Evolutionary conservation across 2,888 invertebrate genomes (phyloP), one percentile per base, ranked within the genome.

Genomic region (Spodoptera littoralis): DNA sequence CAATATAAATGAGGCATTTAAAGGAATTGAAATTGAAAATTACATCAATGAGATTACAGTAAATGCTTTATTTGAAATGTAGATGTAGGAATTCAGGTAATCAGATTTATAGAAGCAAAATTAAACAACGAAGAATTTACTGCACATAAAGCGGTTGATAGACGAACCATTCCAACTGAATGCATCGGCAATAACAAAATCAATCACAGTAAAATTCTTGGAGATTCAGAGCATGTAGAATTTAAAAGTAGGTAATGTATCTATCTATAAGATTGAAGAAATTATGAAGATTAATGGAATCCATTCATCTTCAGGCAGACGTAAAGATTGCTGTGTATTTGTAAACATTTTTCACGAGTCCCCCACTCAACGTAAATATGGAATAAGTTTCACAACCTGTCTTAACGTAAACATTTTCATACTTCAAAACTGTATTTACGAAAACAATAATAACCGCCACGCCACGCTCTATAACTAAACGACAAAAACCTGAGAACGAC

Each of bases 401-500:
- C 0, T 56, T 45, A 56, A 54, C 36, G 11, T 46, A 53, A 54
- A 64, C 53, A 70, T 61, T 66, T 70, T 60, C 60, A 55, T 49
- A 45, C 24, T 48, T 49, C 58, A 50, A 30, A 56, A 67, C 63
- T 54, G 47, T 43, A 8, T 60, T 11, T 47, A 54, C 49, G 58
- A 73, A 70, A 74, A 71, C 44, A 70, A 62, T 49, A 70, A 75
- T 67, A 67, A 64, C 22, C 49, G 52, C 53, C 48, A 30, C 53
- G 46, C 54, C 45, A 45, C 59, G 57, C 61, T 65, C 60, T 63
- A 54, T 50, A 63, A 51, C 44, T 36, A 63, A 65, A 54, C 50
- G 22, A 60, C 59, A 81, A 77, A 76, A 81, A 75, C 65, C 69
- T 76, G 73, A 70, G 74, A 74, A 77, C 52, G 72, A 69, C 77